Evolutionary conservation across 2,113 vertebrate species (phyloP), one percentile per base, ranked within the genome.

Genomic region (Hippocampus barbouri): DNA sequence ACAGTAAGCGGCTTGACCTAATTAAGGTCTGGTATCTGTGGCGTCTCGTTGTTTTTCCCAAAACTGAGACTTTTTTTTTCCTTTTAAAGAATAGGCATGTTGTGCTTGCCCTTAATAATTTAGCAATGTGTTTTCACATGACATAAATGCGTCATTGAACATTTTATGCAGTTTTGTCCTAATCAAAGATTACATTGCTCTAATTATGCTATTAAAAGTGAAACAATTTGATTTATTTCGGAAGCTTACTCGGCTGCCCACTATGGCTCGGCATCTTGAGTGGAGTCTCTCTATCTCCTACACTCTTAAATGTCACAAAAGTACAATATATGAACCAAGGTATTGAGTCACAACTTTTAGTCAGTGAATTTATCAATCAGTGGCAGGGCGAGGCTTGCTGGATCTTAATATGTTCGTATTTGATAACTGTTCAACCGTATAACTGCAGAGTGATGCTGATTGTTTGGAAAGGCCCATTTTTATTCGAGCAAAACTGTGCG

Each of bases 1-100:
- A 92, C 91, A 88, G 89, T 90, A 92, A 87, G 69, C 86, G 86
- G 90, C 91, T 89, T 90, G 87, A 90, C 91, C 89, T 93, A 93
- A 93, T 93, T 93, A 93, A 87, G 83, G 81, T 91, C 91, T 87
- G 90, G 91, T 91, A 90, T 93, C 91, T 91, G 88, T 89, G 88
- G 87, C 89, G 90, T 91, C 90, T 90, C 88, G 87, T 88, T 91
- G 91, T 90, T 77, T 89, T 91, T 91, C 6, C 91, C 80, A 89
- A 90, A 92, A 88, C 76, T 67, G 74, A 83, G 81, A 87, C 82
- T 87, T 82, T 83, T 72, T 80, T 70, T 21, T 25, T 6, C 34
- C 34, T 57, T 10, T 27, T 59, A 5, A 20, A 16, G 25, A 80
- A 65, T 18, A 57, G 15, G 53, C 47, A 68, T 75, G 40, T 79